Base-by-base conservation (phyloP, 2,888 invertebrate species). In the Helicoverpa assulta region DNA sequence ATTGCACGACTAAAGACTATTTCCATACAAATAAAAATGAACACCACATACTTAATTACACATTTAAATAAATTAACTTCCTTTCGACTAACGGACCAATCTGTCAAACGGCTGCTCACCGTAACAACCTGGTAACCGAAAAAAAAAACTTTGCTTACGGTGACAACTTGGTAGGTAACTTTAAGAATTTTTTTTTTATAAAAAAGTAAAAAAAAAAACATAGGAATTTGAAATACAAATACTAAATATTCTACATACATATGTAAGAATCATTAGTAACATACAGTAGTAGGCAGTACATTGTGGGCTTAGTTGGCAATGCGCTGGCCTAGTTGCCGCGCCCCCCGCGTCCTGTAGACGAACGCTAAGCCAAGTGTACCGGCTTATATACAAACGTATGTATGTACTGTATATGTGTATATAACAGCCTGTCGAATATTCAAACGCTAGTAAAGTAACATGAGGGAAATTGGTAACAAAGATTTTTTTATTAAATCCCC, bases 271-370 rank as follows among this genome's bases (percentile, higher is more conserved):
- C n/a, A 54, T 58, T 54, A 33, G 33, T 40, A 29, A 14, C 52
- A 60, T 51, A 10, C 61, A 72, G 37, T 26, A 10, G 43, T 74
- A 50, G 50, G 47, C 58, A 47, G 51, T 14, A 29, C 65, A 19
- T 65, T n/a, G 70, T 61, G 64, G 64, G 78, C 74, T 80, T 80
- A 83, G 73, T 72, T 73, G 62, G 72, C 61, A 71, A 70, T 73
- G 76, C 83, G 67, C 67, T 80, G 87, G 69, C 85, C 84, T 74
- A 85, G 82, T 80, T 85, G 69, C 79, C 70, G 73, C 50, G 47
- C 54, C 67, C 60, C 76, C 62, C 70, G 67, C 59, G 70, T 76
- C 66, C 62, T 73, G 70, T 57, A 68, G 67, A 66, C 50, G 43
- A 60, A 60, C 65, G 75, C 4, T 76, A 76, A 80, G 69, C 80